Conservation (phyloP, 92 coral and sea anemone genomes). For the Epizoanthus rinbou region DNA sequence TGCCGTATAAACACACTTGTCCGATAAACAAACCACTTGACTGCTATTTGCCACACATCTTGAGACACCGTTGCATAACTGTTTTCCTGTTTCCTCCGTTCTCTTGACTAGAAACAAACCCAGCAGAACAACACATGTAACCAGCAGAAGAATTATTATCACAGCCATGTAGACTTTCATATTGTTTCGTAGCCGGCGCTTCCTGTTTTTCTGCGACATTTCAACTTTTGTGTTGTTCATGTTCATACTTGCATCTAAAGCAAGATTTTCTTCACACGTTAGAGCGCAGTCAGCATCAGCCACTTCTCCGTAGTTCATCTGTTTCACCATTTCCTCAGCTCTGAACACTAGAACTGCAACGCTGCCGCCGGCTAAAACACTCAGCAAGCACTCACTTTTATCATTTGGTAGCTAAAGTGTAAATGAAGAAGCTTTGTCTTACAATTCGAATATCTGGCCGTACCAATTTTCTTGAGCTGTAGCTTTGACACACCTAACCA, state of each 20-base stretch:
- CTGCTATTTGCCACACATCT: slow-evolving; percentile 14
- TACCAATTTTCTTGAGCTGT: not conserved
- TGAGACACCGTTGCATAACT: not conserved
- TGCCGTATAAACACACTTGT: slow-evolving; percentile 66
- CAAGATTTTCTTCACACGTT: slow-evolving; percentile 18
- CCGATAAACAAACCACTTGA: slow-evolving; percentile 33
- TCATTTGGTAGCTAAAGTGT: not conserved
- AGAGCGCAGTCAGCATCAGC: slow-evolving; percentile 17
- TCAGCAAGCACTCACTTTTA: slow-evolving; percentile 10
- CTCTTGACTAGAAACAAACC: slow-evolving; percentile 57
- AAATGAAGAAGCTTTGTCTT: not conserved
- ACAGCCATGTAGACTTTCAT: slow-evolving; percentile 33
- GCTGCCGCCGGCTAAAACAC: slow-evolving; percentile 23
- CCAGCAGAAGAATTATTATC: slow-evolving; percentile 45
- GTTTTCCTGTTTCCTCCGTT: not conserved
- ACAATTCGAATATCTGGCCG: not conserved
- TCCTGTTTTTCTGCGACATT: not conserved
- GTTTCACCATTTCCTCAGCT: slow-evolving; percentile 7
- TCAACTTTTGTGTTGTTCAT: slow-evolving; percentile 14
- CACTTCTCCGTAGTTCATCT: slow-evolving; percentile 30
- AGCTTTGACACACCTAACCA: not conserved
- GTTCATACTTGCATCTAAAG: slow-evolving; percentile 19
- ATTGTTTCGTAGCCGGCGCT: not conserved
- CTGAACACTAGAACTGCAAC: not conserved
- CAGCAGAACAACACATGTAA: slow-evolving; percentile 55